These are phyloP conservation scores for Acipenser ruthenus DNA, from an alignment of 2,797 vertebrate species.

Conservation along the genomic window DNA sequence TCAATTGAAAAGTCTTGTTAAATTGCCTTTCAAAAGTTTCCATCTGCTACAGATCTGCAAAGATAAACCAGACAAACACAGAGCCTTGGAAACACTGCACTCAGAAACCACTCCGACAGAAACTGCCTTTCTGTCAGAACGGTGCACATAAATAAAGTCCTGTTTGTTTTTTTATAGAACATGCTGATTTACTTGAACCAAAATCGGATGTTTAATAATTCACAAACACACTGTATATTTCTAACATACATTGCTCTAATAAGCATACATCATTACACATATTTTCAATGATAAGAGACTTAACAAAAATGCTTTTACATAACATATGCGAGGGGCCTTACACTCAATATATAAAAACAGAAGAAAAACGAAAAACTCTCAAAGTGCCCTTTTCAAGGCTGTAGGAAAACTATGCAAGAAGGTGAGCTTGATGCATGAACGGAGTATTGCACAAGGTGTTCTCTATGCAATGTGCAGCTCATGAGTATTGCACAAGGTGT, in stretches of 20 bases:
- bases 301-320: constrained; percentile 9
- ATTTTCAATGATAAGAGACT: constrained; percentile 8
- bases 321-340: constrained; percentile 1
- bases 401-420: constrained; percentile 13
- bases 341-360: constrained; percentile 7
- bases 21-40: neutral
- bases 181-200: constrained; percentile 3
- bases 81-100: neutral
- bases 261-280: constrained; percentile 14
- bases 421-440: constrained; percentile 19
- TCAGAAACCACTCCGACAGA: constrained; percentile 4
- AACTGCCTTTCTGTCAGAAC: constrained; percentile 7
- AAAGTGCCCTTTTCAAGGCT: constrained; percentile 13
- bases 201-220: constrained; percentile 3
- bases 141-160: neutral
- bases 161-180: constrained; percentile 5
- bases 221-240: constrained; percentile 9
- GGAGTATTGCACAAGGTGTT: neutral
- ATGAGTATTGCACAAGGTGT: constrained; percentile 7
- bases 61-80: neutral
- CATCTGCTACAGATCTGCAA: neutral
- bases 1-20: too few relatives aligned
- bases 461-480: constrained; percentile 13
- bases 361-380: constrained; percentile 2
- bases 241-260: constrained; percentile 11